Percentiles rank a stretch among this genome's conserved stretches.
phyloP scores from a whole-genome alignment of 2,888 invertebrate genomes.

The Xestoiulus laeticollis region DNA sequence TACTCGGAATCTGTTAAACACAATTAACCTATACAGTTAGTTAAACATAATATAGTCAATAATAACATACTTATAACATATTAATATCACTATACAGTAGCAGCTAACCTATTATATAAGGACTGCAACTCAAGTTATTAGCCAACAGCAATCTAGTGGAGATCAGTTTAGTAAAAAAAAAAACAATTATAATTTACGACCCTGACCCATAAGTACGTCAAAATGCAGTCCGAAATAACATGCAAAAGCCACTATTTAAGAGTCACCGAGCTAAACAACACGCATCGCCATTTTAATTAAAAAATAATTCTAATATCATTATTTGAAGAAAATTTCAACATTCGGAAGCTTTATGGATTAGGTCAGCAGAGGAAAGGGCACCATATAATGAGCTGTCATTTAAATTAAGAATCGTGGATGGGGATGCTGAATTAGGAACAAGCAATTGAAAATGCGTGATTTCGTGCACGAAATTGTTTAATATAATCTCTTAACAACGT shows the following conservation, averaged over 20 bases:
- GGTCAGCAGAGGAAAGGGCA: slow-evolving; percentile 10
- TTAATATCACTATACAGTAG: slow-evolving; percentile 29
- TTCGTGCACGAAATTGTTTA: neutral
- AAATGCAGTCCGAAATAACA: neutral
- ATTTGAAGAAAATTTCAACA: neutral
- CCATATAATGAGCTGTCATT: slow-evolving; percentile 22
- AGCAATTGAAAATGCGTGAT: slow-evolving; percentile 7
- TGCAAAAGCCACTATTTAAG: neutral
- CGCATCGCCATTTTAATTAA: neutral
- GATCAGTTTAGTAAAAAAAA: neutral
- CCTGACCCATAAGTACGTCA: neutral
- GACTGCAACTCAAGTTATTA: neutral
- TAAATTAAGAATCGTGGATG: neutral
- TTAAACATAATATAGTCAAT: slow-evolving; percentile 6
- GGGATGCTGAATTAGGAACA: neutral
- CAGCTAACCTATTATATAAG: slow-evolving; percentile 21
- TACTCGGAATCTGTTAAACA: slow-evolving; percentile 6
- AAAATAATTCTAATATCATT: neutral
- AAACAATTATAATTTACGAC: neutral
- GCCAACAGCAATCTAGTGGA: slow-evolving; percentile 6
- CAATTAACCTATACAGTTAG: slow-evolving; percentile 37
- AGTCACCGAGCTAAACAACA: neutral
- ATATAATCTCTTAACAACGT: too few relatives aligned
- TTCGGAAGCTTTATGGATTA: neutral
- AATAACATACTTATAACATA: slow-evolving; percentile 10